Evolutionary conservation across 2,888 invertebrate species (phyloP), one percentile per base, ranked within the genome.

Genomic region (Sphinx pinastri): DNA sequence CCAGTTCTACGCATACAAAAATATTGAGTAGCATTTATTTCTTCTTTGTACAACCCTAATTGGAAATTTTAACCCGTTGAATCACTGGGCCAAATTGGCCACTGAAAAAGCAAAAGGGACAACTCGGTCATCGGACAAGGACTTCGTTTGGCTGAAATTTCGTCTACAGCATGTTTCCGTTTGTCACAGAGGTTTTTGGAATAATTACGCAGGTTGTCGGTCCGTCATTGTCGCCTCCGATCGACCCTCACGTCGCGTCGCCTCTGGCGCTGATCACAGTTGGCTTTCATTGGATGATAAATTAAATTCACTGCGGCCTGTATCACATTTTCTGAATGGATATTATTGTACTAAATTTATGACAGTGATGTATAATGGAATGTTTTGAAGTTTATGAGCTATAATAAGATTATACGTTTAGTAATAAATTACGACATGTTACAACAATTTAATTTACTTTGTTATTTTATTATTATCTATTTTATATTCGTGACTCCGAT

Each of bases 191-290:
- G 77, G 77, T 76, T 81, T 81, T 77, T 78, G 79, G 81, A 82
- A 83, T 86, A 87, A 86, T 85, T 84, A 84, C 82, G 80, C 83
- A 82, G 81, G 68, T 71, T 72, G 79, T 54, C 55, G 25, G 49
- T 31, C 54, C 38, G 59, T 54, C 38, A 38, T 54, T 13, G 13
- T 57, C 58, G 76, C 78, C 78, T 77, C 74, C 74, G 76, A 74
- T 76, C 74, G 77, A 81, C 84, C 84, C 81, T 80, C 77, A 77
- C 70, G 76, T 78, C 76, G 81, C 70, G 76, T 78, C 76, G 81
- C 79, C 84, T 83, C 78, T 79, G 81, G 81, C 83, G 82, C 74
- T 78, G 75, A 52, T 59, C 58, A 31, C 68, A 58, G 57, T 51
- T 49, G n/a, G 49, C 8, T 58, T 58, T 49, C 16, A 60, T n/a